These are phyloP conservation scores for Tringa solitaria DNA, from an alignment of 2,113 vertebrate species.

Conservation along the genomic window DNA sequence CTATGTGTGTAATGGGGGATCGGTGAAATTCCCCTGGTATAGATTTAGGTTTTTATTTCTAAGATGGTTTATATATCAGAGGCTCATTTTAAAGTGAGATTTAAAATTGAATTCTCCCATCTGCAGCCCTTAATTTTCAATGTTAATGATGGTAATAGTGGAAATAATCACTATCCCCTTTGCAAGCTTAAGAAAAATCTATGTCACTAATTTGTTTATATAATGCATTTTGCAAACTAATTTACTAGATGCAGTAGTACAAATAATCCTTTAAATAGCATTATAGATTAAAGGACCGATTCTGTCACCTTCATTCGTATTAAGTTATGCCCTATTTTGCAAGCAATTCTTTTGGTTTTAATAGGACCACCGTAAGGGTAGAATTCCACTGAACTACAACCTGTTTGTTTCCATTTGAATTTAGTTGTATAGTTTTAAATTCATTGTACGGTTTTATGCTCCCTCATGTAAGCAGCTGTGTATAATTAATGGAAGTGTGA, in stretches of 20 bases:
- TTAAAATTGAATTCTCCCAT: slow-evolving; percentile 6
- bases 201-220: slow-evolving; percentile 24
- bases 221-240: slow-evolving; percentile 12
- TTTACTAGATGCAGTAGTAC: neutral
- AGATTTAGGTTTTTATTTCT: neutral
- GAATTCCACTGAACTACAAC: neutral
- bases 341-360: neutral
- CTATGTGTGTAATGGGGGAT: neutral
- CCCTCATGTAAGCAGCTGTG: neutral
- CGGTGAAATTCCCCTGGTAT: neutral
- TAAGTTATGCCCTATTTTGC: neutral
- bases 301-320: neutral
- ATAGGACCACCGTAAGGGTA: neutral
- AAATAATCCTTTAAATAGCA: neutral
- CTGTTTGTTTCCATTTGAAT: neutral
- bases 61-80: neutral
- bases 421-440: neutral
- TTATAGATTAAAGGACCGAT: neutral
- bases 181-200: slow-evolving; percentile 13
- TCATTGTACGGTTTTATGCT: neutral
- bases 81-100: neutral
- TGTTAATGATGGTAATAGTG: neutral
- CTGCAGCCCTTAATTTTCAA: neutral
- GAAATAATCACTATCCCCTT: slow-evolving; percentile 15
- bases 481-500: neutral